Evolutionary conservation across 2,797 vertebrate species (phyloP).

Genomic region (Gymnocypris eckloni): DNA sequence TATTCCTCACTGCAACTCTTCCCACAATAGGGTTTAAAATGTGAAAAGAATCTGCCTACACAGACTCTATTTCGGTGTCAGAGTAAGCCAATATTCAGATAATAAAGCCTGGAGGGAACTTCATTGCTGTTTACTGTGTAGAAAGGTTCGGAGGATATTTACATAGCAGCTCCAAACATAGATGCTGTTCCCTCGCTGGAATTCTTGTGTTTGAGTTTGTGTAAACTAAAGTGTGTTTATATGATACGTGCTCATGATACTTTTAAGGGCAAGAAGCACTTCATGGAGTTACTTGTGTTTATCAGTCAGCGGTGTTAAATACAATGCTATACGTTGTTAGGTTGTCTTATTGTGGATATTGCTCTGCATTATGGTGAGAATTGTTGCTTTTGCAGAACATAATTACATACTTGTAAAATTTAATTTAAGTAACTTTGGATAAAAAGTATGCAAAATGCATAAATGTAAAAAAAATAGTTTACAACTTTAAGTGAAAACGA

Average conservation of each 20-base stretch:
- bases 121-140: neutral
- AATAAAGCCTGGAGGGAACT: neutral
- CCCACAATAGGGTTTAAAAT: neutral
- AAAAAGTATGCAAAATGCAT: neutral
- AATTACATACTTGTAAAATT: neutral
- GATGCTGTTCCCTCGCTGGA: neutral
- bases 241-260: neutral
- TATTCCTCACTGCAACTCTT: neutral
- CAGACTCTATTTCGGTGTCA: neutral
- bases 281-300: neutral
- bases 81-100: neutral
- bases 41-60: neutral
- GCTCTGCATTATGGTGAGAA: neutral
- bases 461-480: neutral
- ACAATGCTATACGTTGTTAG: neutral
- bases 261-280: neutral
- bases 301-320: neutral
- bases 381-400: neutral
- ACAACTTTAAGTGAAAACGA: neutral
- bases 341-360: neutral
- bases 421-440: neutral
- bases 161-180: neutral
- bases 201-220: neutral
- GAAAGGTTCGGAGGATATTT: neutral
- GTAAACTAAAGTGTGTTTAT: slow-evolving; percentile 27